A percentile compares a stretch with the other conserved stretches of the same genome.
These are phyloP conservation scores for Moxostoma hubbsi DNA, from an alignment of 2,797 vertebrate genomes.

Conservation along the genomic window DNA sequence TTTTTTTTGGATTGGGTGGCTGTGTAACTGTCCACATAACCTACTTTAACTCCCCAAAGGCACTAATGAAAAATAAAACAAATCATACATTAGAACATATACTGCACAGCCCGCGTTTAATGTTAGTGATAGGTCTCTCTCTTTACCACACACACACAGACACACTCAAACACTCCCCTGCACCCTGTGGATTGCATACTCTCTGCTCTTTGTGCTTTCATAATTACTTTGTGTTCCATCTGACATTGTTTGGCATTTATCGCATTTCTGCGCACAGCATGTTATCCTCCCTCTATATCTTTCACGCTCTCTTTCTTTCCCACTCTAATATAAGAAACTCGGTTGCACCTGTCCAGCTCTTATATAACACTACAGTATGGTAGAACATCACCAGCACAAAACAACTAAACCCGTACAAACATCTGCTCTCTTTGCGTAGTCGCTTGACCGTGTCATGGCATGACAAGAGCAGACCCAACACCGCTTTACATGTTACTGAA, in stretches of 20 bases:
- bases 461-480: not conserved
- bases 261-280: constrained; percentile 63
- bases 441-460: not conserved
- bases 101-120: not conserved
- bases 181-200: constrained; percentile 15
- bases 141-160: not conserved
- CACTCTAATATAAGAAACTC: constrained; percentile 34
- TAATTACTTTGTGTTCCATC: constrained; percentile 48
- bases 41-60: not conserved
- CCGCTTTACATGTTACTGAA: constrained; percentile 34
- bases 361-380: constrained; percentile 3
- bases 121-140: not conserved
- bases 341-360: constrained; percentile 25
- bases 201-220: constrained; percentile 24
- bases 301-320: not conserved
- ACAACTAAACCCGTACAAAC: constrained; percentile 20
- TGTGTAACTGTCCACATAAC: not conserved
- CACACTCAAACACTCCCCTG: not conserved
- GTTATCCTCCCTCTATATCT: constrained; percentile 15
- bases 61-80: not conserved
- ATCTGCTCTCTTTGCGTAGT: not conserved
- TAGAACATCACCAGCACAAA: constrained; percentile 16
- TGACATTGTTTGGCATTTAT: constrained; percentile 50
- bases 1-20: not conserved
- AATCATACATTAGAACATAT: constrained; percentile 15